Base-by-base conservation (phyloP, 2,888 invertebrate genomes). In the Archaeoteleia sp. region DNA sequence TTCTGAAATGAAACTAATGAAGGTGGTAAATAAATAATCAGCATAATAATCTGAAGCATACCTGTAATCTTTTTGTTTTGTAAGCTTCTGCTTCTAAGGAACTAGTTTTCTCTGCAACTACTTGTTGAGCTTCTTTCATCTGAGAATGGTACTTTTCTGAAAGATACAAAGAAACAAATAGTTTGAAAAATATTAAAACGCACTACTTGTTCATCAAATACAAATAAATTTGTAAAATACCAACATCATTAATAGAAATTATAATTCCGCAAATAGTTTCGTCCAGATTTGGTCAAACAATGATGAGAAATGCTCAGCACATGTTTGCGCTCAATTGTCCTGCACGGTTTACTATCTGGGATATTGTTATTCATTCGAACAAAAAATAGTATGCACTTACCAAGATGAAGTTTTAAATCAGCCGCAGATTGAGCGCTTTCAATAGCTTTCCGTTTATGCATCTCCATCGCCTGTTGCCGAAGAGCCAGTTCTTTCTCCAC, bases 361-460 rank as follows among this genome's bases (percentile, higher is more conserved):
- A n/a, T n/a, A n/a, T n/a, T n/a, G n/a, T n/a, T n/a, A n/a, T n/a
- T n/a, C n/a, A n/a, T n/a, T n/a, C n/a, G n/a, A n/a, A n/a, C n/a
- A n/a, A n/a, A n/a, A n/a, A 20, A 20, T 20, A 5, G 2, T 20
- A 20, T 5, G 5, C 5, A 53, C 74, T 81, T 78, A 93, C 93
- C 93, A 69, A 98, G 89, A 89, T 98, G 97, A 71, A 98, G 89
- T 85, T 98, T 97, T 15, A 98, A 89, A 86, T 98, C 98, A 0
- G 97, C 97, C 0, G 98, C 97, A 5, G 96, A 96, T 86, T 98
- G 98, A 0, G 98, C 96, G 55, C 95, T 95, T 87, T 98, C 98
- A 67, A 98, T 96, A 0, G 98, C 97, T 87, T 98, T 98, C 17
- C 98, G 89, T 83, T 97, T 98, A 86, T 98, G 96, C 93, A 97